Conservation (phyloP, 53 echinoderm and acorn worm species). For the Hippasteria phrygiana region DNA sequence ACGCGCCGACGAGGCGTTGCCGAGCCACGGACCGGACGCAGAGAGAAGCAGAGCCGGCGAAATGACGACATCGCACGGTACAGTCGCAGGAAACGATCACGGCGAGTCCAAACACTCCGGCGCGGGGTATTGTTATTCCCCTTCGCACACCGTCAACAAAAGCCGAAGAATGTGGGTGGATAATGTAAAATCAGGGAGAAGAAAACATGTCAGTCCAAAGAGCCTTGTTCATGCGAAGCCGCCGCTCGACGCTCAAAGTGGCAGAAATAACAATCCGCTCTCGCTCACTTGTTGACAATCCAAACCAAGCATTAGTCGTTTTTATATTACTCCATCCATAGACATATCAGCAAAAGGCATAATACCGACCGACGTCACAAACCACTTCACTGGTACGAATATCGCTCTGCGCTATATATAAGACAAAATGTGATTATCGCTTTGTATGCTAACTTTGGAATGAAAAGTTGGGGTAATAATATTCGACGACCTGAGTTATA, state of each 20-base stretch:
- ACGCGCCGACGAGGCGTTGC: neutral
- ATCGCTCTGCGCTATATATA: too few relatives aligned
- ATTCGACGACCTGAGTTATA: too few relatives aligned
- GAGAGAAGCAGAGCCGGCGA: neutral
- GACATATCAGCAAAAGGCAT: neutral
- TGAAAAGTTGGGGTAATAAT: too few relatives aligned
- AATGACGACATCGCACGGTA: slow-evolving; percentile 46
- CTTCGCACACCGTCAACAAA: slow-evolving; percentile 28
- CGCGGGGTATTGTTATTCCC: slow-evolving; percentile 31
- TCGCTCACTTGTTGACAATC: slow-evolving; percentile 31
- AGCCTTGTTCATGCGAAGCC: neutral
- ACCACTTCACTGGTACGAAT: too few relatives aligned
- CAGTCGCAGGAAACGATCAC: slow-evolving; percentile 45
- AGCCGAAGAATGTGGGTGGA: neutral
- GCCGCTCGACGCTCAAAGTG: slow-evolving; percentile 15
- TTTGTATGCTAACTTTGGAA: too few relatives aligned
- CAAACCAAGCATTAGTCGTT: slow-evolving; percentile 17
- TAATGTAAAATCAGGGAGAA: slow-evolving; percentile 3
- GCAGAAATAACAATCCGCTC: slow-evolving; percentile 1
- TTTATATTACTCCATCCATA: slow-evolving; percentile 24
- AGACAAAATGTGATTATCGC: too few relatives aligned
- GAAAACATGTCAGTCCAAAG: neutral
- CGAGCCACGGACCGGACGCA: slow-evolving; percentile 41
- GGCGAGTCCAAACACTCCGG: slow-evolving; percentile 31
- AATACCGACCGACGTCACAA: too few relatives aligned